Base-by-base conservation (phyloP, 2,113 vertebrate species). In the Sturnus vulgaris region DNA sequence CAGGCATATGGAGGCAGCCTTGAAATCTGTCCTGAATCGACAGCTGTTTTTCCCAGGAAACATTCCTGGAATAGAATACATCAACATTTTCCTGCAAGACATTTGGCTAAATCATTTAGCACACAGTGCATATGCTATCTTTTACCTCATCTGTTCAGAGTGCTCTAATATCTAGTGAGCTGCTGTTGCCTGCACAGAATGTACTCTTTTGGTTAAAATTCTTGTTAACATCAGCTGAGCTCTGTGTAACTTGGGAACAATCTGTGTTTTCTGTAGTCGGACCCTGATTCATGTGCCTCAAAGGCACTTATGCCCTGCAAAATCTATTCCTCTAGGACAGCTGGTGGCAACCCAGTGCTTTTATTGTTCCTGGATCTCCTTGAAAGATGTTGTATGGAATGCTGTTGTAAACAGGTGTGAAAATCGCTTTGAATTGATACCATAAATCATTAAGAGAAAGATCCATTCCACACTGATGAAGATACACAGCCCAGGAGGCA, bases 31-130 rank as follows among this genome's bases (percentile, higher is more conserved):
- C 77, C 61, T 72, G 23, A 87, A 87, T 61, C 0, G 0, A 69
- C 79, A 83, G 84, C 81, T 89, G 31, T 80, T 95, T 91, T 95
- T 92, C 91, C 65, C 39, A 46, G 78, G 86, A 95, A 95, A 87
- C 31, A 35, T 95, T 92, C 81, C 89, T 82, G 86, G 89, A 93
- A 91, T 47, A 95, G 57, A 91, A 79, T 28, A 40, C 53, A 92
- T 92, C 49, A 93, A 72, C 69, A 30, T n/a, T 87, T 95, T 89
- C 77, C 91, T 96, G 77, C 81, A 79, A 93, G 53, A 56, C 19
- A 66, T 88, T 89, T 96, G 80, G 82, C 65, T 82, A 79, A 92
- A 76, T 64, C 37, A 33, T 92, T 91, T 56, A 86, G 66, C 53
- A 69, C 46, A 23, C 22, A 57, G 46, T 17, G 4, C 53, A 56